Evolutionary conservation across 2,888 invertebrate species (phyloP), one percentile per base, ranked within the genome.

Genomic region (Caenorhabditis afra): DNA sequence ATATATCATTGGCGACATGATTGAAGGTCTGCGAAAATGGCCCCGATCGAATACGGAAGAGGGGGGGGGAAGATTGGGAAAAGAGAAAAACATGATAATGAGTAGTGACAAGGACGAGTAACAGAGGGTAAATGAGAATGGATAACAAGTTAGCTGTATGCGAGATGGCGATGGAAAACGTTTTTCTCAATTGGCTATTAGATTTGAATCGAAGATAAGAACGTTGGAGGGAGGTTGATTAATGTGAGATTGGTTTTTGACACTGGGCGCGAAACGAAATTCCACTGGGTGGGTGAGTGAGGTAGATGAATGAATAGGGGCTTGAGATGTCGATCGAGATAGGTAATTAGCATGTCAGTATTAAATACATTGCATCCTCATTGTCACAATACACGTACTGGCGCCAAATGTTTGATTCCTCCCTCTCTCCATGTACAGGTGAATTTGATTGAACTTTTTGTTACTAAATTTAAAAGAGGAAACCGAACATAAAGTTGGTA

Each of bases 41-140:
- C 22, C 37, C 37, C 41, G 29, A 29, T 29, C 3, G 29, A 29
- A 29, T 29, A 29, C 58, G 61, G 59, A 45, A 57, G 47, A n/a
- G n/a, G n/a, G n/a, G n/a, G n/a, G n/a, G n/a, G 20, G 37, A 53
- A 66, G 47, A 66, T 29, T 29, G 47, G 22, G 44, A 20, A 45
- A 44, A 16, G 50, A 52, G 16, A 64, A 73, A 61, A 73, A 64
- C 64, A 73, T 73, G 73, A 73, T 73, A 73, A 73, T 73, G 58
- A 41, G 52, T 64, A 64, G 73, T 73, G 73, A 73, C 73, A 73
- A 73, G 73, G 73, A 73, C 73, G 73, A 64, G 73, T 64, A 58
- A 39, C 14, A 29, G 14, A 53, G 53, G 16, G 52, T 39, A 49
- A 73, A 64, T 44, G n/a, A 57, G 55, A 55, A 71, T 55, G 64